Base-by-base conservation (phyloP, 2,888 invertebrate genomes). In the Gisinianus flammeolus region DNA sequence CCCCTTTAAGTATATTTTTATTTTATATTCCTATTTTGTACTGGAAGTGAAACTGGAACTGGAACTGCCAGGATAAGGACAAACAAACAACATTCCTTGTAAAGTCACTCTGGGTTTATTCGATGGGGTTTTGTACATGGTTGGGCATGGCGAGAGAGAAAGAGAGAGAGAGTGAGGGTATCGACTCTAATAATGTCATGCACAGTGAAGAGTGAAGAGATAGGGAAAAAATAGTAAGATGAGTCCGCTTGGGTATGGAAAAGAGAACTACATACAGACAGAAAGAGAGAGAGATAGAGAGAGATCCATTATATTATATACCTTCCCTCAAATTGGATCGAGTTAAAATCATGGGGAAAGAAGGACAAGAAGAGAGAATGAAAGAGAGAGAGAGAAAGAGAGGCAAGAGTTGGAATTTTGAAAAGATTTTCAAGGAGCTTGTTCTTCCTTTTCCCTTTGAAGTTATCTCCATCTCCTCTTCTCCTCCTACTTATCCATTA, bases 301-400 rank as follows among this genome's bases (percentile, higher is more conserved):
- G 26, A 26, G 33, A 70, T 70, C 69, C 52, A 70, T 70, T 70
- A 52, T n/a, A n/a, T n/a, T n/a, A n/a, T n/a, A n/a, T 70, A 52
- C 69, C 24, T 70, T 70, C 28, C 24, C 8, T 54, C 52, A 70
- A 70, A 70, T 70, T 70, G 69, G 69, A 70, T 70, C 26, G 26
- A 44, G 69, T 52, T 70, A 22, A 52, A 28, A 52, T 52, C 52
- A 22, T 52, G 3, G 28, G 30, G 3, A 4, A 1, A 28, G 3
- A 3, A 3, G 19, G 66, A n/a, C 12, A 31, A 26, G 16, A 28
- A 31, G n/a, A n/a, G n/a, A n/a, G n/a, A n/a, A n/a, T n/a, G n/a
- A n/a, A n/a, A n/a, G 66, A 66, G 66, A 64, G 64, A 64, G 8
- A 64, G 64, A 64, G 64, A 64, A 28, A 24, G 64, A 64, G 24